Percentiles rank a stretch among this genome's conserved stretches.
Conservation (phyloP, 2,888 invertebrate genomes). For the Choreutis nemorana region DNA sequence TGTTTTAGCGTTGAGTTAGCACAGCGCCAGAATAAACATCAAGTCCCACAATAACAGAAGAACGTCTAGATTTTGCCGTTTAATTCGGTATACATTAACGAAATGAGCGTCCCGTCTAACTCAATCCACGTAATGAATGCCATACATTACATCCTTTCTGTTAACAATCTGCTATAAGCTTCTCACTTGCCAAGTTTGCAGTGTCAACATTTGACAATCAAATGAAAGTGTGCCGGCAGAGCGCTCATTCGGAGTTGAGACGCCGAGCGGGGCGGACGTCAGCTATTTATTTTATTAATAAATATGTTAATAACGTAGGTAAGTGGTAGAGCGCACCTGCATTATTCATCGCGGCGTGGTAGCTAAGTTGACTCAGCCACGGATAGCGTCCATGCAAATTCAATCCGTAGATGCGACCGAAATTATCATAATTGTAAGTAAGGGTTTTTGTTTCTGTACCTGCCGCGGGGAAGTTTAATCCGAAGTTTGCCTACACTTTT, state of each 20-base stretch:
- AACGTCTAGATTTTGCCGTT: constrained; percentile 48
- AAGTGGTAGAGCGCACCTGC: constrained; percentile 50
- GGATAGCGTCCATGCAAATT: constrained; percentile 62
- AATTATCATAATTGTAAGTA: constrained; percentile 64
- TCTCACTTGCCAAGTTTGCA: constrained; percentile 35
- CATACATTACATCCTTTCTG: constrained; percentile 54
- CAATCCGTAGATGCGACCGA: constrained; percentile 58
- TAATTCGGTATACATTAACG: constrained; percentile 52
- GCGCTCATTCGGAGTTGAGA: constrained; percentile 26
- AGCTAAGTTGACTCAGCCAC: constrained; percentile 61
- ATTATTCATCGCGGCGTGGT: constrained; percentile 58
- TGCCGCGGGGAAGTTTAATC: constrained; percentile 55
- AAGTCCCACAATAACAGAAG: no score
- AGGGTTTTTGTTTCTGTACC: constrained; percentile 65
- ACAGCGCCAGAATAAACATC: no score
- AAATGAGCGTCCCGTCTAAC: constrained; percentile 55
- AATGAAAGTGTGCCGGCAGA: constrained; percentile 12
- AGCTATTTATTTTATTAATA: constrained; percentile 65
- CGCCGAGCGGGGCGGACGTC: constrained; percentile 37
- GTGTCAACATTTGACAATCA: constrained; percentile 35
- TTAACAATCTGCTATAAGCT: constrained; percentile 46
- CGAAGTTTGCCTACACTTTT: constrained; percentile 64
- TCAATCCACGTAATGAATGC: constrained; percentile 62
- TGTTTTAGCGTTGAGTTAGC: no score
- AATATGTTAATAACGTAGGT: constrained; percentile 62